Evolutionary conservation across 2,797 vertebrate genomes (phyloP), one percentile per base, ranked within the genome.

Genomic region (Potorous gilbertii): DNA sequence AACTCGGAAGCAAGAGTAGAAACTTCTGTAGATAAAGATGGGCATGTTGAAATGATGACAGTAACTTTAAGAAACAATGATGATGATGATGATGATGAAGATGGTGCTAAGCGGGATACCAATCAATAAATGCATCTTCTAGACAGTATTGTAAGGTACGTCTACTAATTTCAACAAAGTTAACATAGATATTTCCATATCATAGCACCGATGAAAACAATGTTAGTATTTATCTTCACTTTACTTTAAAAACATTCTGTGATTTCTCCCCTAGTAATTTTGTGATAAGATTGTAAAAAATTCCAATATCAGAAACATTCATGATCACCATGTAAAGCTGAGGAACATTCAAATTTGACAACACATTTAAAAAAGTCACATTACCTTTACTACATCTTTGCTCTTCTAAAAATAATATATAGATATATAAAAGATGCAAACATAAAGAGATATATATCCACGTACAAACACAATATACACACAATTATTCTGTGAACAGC

Each of bases 401-500:
- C 89, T 96, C 89, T 97, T 95, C 89, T 55, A 55, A 92, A 97
- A 96, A 96, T 96, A 92, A 96, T 94, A 95, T 54, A 50, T 0
- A 97, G 90, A 94, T 97, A 93, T 54, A 95, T 13, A 94, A 94
- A 91, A 97, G 93, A 96, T 90, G 96, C 56, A 96, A 29, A 90
- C 28, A 90, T 54, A 90, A 40, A 55, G 50, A 55, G 6, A 90
- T 92, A 94, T 46, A 96, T 93, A 91, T 93, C 95, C 94, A 97
- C 87, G 94, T 95, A 96, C 90, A 96, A 96, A 97, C 21, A 97
- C 92, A 94, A 96, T 56, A 55, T 10, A 97, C 66, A 94, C 46
- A 96, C 95, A 95, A 24, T 57, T 93, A 97, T 96, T 98, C 94
- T 95, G 91, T 0, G 1, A 97, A 94, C 95, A 98, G 98, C 97